Evolutionary conservation across 2,113 vertebrate genomes (phyloP).

Genomic region (Nannospalax galili): DNA sequence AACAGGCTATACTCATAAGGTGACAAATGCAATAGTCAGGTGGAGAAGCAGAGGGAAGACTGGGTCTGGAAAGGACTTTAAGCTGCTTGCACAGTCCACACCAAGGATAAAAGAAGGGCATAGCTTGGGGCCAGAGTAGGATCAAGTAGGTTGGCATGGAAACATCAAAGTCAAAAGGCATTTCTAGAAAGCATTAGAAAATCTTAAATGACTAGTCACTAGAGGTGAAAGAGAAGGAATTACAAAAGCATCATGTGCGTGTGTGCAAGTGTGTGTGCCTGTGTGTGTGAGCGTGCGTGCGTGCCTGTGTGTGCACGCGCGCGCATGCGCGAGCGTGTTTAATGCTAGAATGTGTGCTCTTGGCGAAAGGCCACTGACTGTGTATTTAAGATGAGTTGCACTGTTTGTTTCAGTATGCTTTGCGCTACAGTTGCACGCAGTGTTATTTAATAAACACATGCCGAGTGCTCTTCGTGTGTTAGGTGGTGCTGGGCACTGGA

Average conservation of each 20-base stretch:
- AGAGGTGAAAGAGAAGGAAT: background rate
- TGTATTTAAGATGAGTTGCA: background rate
- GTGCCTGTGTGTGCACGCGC: background rate
- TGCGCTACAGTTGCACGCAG: background rate
- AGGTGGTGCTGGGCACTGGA: background rate
- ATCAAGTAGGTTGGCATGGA: background rate
- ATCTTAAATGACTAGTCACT: background rate
- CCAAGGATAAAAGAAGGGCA: background rate
- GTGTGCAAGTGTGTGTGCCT: too few species aligned
- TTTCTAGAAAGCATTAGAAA: constrained; percentile 24
- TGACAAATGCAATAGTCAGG: too few species aligned
- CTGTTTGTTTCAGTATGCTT: background rate
- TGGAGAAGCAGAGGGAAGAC: background rate
- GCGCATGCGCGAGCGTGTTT: background rate
- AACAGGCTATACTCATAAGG: background rate
- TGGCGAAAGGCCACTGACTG: background rate
- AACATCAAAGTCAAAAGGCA: background rate
- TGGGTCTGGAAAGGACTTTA: background rate
- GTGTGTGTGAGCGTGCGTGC: background rate
- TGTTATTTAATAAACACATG: background rate
- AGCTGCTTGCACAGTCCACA: background rate
- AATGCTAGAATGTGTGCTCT: background rate
- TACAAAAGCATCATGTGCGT: background rate
- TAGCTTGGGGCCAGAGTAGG: background rate
- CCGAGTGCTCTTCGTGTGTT: background rate